Conservation (phyloP, 1,140 invertebrate species). For the Brachionus rubens region DNA sequence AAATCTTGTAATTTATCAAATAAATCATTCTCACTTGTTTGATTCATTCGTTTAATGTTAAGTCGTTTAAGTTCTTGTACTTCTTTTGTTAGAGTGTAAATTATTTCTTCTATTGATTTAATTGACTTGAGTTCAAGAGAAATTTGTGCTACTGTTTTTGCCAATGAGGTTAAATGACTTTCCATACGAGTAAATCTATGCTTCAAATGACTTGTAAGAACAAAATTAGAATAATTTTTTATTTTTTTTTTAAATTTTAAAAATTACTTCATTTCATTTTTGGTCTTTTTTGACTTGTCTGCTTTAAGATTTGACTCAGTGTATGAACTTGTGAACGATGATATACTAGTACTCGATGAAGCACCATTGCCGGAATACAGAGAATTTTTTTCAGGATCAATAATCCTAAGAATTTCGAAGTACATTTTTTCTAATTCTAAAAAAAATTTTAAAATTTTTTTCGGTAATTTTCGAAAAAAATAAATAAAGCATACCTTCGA, state of each 20-base stretch:
- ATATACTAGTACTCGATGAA: slow-evolving; percentile 22
- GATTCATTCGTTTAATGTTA: slow-evolving; percentile 55
- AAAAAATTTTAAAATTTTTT: too few species aligned
- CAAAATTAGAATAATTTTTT: too few species aligned
- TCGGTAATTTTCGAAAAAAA: too few species aligned
- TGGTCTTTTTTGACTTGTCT: not conserved
- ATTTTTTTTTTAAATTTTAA: not conserved
- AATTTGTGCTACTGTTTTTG: slow-evolving; percentile 83
- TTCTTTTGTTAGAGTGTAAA: slow-evolving; percentile 80
- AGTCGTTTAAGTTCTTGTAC: slow-evolving; percentile 71
- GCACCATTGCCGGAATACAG: not conserved
- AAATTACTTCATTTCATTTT: not conserved
- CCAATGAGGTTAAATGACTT: slow-evolving; percentile 84
- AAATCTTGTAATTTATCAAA: slow-evolving; percentile 16
- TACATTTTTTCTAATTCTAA: slow-evolving; percentile 47
- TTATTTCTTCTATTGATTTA: slow-evolving; percentile 72
- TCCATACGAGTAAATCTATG: slow-evolving; percentile 83
- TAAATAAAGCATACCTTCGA: too few species aligned
- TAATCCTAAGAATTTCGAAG: slow-evolving; percentile 25
- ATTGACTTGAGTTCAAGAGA: slow-evolving; percentile 86
- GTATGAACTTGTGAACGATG: not conserved
- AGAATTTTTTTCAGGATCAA: slow-evolving; percentile 33
- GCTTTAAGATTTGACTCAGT: not conserved
- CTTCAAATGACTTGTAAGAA: slow-evolving; percentile 69
- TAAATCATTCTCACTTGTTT: not conserved